Percentiles rank a stretch among this genome's conserved stretches.
phyloP scores from a whole-genome alignment of 2,113 vertebrate genomes.

The Glareola pratincola region DNA sequence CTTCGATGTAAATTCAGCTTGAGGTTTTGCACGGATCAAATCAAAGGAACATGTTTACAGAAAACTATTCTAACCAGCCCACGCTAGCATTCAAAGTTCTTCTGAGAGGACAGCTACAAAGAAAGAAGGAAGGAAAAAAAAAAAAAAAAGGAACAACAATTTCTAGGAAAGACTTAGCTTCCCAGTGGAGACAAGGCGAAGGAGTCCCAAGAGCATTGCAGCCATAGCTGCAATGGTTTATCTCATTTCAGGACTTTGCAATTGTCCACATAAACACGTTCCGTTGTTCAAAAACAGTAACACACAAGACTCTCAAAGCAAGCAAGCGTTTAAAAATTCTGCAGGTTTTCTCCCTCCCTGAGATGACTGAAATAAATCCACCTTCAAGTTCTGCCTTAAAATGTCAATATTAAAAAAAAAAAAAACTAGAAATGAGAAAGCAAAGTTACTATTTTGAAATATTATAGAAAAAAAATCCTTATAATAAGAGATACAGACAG shows the following conservation, averaged over 20 bases:
- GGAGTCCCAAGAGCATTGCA: conserved; percentile 24
- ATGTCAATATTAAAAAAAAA: not conserved
- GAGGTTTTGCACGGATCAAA: not conserved
- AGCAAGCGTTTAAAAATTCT: not conserved
- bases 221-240: not conserved
- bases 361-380: not conserved
- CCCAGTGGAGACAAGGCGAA: conserved; percentile 18
- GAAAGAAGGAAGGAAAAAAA: not conserved
- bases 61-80: not conserved
- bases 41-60: not conserved
- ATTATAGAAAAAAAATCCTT: not conserved
- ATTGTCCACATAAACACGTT: not conserved
- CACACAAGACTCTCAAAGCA: not conserved
- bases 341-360: not conserved
- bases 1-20: not conserved
- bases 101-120: not conserved
- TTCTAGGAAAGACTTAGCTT: not conserved
- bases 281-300: not conserved
- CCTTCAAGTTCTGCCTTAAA: not conserved
- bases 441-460: not conserved
- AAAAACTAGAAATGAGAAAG: not conserved
- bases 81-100: not conserved
- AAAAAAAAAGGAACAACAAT: not conserved
- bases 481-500: not conserved
- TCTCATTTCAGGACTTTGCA: conserved; percentile 24